These are phyloP conservation scores for Rhinophrynus dorsalis DNA, from an alignment of 2,797 vertebrate genomes.

Conservation along the genomic window DNA sequence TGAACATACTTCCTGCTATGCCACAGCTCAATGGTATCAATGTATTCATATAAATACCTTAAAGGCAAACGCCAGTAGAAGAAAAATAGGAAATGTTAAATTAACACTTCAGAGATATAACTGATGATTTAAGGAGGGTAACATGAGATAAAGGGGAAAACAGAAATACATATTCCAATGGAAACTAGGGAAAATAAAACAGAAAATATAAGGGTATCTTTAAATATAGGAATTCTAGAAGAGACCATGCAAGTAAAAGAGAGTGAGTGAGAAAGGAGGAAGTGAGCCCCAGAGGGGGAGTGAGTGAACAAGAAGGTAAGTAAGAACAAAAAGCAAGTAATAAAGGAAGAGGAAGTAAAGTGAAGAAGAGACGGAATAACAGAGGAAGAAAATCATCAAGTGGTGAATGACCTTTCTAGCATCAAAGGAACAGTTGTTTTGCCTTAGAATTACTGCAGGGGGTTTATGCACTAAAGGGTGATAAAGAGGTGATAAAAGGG, in stretches of 20 bases:
- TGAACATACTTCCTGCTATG: constrained; percentile 29
- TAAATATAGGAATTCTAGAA: background rate
- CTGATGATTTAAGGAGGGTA: constrained; percentile 27
- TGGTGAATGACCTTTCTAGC: too few relatives aligned
- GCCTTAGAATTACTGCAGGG: too few relatives aligned
- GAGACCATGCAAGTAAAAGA: background rate
- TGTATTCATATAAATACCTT: constrained; percentile 41
- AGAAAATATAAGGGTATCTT: constrained; percentile 6
- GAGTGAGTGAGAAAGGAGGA: too few relatives aligned
- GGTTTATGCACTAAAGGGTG: too few relatives aligned
- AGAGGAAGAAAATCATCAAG: too few relatives aligned
- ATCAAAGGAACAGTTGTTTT: too few relatives aligned
- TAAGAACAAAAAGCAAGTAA: too few relatives aligned
- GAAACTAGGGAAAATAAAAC: constrained; percentile 8
- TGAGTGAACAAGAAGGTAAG: too few relatives aligned
- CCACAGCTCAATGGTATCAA: constrained; percentile 28
- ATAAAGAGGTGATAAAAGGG: too few relatives aligned
- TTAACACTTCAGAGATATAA: constrained; percentile 37
- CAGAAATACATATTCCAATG: constrained; percentile 19
- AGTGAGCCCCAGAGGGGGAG: too few relatives aligned
- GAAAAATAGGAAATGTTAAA: constrained; percentile 36
- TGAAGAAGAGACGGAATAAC: too few relatives aligned
- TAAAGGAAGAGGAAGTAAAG: too few relatives aligned
- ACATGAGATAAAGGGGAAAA: constrained; percentile 25
- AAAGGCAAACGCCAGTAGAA: constrained; percentile 24